A percentile compares a stretch with the other conserved stretches of the same genome.
Evolutionary conservation across 1,140 invertebrate species (phyloP).

Genomic region (Drosophila teissieri): DNA sequence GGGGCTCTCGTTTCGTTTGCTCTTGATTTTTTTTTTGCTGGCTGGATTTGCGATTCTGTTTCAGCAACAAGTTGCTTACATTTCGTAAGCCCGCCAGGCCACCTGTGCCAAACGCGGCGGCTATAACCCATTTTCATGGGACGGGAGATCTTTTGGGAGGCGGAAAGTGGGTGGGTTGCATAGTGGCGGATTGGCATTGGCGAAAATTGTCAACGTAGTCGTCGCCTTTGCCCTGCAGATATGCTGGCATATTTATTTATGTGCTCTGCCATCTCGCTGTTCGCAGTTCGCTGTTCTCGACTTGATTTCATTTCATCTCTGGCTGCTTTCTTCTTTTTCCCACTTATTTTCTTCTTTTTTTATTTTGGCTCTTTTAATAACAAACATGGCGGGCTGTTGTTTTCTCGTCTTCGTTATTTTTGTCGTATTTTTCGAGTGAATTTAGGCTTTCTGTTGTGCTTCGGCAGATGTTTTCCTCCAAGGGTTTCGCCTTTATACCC

Average conservation of each 20-base stretch:
- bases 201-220: slow-evolving; percentile 42
- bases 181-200: slow-evolving; percentile 7
- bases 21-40: slow-evolving; percentile 6
- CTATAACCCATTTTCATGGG: slow-evolving; percentile 30
- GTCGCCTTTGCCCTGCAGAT: slow-evolving; percentile 44
- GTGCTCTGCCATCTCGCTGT: slow-evolving; percentile 47
- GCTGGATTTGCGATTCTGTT: slow-evolving; percentile 24
- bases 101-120: slow-evolving; percentile 25
- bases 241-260: slow-evolving; percentile 58
- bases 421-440: slow-evolving; percentile 32
- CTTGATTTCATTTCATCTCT: slow-evolving; percentile 52
- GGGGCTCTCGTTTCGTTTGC: slow-evolving; percentile 17
- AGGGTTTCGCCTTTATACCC: slow-evolving; percentile 28
- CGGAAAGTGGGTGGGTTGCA: not conserved
- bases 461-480: slow-evolving; percentile 49
- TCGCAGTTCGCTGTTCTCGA: slow-evolving; percentile 40
- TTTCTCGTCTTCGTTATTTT: slow-evolving; percentile 39
- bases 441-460: slow-evolving; percentile 47
- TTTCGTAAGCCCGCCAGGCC: slow-evolving; percentile 40
- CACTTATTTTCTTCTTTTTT: slow-evolving; percentile 36
- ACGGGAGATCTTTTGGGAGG: too few species aligned
- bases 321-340: slow-evolving; percentile 17
- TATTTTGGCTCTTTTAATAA: slow-evolving; percentile 48
- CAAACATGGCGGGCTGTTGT: slow-evolving; percentile 36
- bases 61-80: slow-evolving; percentile 66